Evolutionary conservation across 2,888 invertebrate species (phyloP), one percentile per base, ranked within the genome.

Genomic region (Branchellion lobata): DNA sequence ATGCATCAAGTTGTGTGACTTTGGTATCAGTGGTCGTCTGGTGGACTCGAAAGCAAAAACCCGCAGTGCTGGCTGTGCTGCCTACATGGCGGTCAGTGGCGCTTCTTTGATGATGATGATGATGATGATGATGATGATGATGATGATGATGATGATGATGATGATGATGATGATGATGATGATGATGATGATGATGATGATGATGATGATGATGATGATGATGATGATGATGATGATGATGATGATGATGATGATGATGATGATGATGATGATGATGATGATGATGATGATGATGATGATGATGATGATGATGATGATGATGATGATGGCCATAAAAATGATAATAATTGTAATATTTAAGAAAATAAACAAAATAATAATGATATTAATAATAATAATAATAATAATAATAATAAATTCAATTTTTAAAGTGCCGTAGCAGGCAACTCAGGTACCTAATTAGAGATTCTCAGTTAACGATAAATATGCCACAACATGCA

Each of bases 41-140:
- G 97, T 98, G 51, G 97, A 98, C 90, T 98, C 97, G 74, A 96
- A 96, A 90, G 98, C 97, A 1, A 95, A 95, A 89, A 97, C 97
- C 29, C 90, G 96, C 86, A 95, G 94, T 87, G 96, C 87, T n/a
- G 98, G 97, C 65, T 98, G 97, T 89, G 96, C 96, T n/a, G 97
- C 96, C 0, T 99, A 98, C 85, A 95, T 98, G 96, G 96, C 98
- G 85, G 96, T 96, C 88, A 91, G 91, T 91, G 11, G 21, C 27
- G 24, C 24, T 69, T 51, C 29, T 73, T 0, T 24, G n/a, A n/a
- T n/a, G n/a, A n/a, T n/a, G n/a, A n/a, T n/a, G n/a, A 31, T 65
- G 0, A n/a, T n/a, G n/a, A n/a, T n/a, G n/a, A n/a, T n/a, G n/a
- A n/a, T n/a, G n/a, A 71, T 29, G n/a, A n/a, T 31, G 24, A 11